Evolutionary conservation across 2,888 invertebrate species (phyloP), one percentile per base, ranked within the genome.

Genomic region (Synergus laeviventris): DNA sequence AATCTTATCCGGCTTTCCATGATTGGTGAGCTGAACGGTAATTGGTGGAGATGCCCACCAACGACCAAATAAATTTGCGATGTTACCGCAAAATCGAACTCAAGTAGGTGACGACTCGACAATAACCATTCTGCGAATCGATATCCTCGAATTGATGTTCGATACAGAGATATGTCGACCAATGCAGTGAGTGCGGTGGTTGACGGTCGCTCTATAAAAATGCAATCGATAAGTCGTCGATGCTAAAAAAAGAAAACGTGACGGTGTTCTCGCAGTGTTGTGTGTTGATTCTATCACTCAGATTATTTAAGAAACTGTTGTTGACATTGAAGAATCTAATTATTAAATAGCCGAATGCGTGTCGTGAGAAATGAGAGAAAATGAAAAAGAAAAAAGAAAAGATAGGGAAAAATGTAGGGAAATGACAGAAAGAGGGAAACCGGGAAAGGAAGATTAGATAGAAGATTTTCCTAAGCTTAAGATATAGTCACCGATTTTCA

Each of bases 21-120:
- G 89, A 89, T 90, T 81, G 89, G 90, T 79, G 90, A 90, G 84
- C 87, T 89, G 78, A 90, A 90, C 79, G 90, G 90, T 75, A 90
- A 90, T 83, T 90, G 90, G 90, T 89, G 89, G 89, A 86, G 84
- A 77, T 86, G 83, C 79, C 84, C 87, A 66, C 85, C 87, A 78
- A 84, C 84, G 81, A 87, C 84, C 84, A 85, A 86, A 74, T 82
- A 86, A 75, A 78, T 80, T 81, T 76, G 73, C 77, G 75, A 77
- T 59, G 76, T 76, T 75, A 61, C 74, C 61, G 74, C 54, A 74
- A 81, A 80, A 80, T 77, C 78, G 76, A 76, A 64, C 78, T 78
- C 76, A 79, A 79, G 78, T 81, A 81, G 77, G 78, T 81, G 81
- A 81, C 81, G 83, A 82, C 82, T 83, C 83, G 84, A 84, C 84